Conservation (phyloP, 2,888 invertebrate genomes). For the Sepioteuthis lessoniana region DNA sequence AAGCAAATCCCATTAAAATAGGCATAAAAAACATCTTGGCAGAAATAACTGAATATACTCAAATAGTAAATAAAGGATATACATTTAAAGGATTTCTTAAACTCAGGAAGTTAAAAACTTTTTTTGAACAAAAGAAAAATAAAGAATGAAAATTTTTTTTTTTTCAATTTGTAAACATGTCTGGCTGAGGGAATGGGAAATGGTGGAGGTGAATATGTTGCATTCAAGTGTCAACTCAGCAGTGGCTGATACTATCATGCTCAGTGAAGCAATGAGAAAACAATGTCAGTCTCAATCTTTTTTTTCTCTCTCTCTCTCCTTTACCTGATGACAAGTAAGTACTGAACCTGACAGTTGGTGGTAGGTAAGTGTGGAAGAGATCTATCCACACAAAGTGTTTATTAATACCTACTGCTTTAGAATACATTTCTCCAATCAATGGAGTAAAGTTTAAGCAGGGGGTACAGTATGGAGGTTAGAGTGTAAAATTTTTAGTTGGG, state of each 20-base stretch:
- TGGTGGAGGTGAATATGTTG: neutral
- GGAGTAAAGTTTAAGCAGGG: neutral
- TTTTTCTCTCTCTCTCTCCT: too few species aligned
- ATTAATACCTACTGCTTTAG: neutral
- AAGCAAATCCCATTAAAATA: neutral
- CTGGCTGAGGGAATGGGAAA: neutral
- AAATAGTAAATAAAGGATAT: neutral
- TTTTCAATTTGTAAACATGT: neutral
- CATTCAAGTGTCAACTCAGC: conserved; percentile 11
- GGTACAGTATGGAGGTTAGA: neutral
- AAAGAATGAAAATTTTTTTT: neutral
- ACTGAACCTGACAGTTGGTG: neutral
- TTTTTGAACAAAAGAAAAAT: neutral
- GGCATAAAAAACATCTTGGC: too few species aligned
- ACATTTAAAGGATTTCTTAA: neutral
- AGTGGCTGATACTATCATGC: neutral
- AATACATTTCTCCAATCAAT: neutral
- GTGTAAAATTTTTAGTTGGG: neutral
- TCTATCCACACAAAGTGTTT: neutral
- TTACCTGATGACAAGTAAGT: neutral
- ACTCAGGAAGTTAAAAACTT: neutral
- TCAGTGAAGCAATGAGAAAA: neutral
- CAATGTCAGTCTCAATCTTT: neutral
- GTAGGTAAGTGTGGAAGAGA: neutral
- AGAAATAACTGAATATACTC: neutral